Conservation (phyloP, 1,140 invertebrate genomes). For the Drosophila busckii region DNA sequence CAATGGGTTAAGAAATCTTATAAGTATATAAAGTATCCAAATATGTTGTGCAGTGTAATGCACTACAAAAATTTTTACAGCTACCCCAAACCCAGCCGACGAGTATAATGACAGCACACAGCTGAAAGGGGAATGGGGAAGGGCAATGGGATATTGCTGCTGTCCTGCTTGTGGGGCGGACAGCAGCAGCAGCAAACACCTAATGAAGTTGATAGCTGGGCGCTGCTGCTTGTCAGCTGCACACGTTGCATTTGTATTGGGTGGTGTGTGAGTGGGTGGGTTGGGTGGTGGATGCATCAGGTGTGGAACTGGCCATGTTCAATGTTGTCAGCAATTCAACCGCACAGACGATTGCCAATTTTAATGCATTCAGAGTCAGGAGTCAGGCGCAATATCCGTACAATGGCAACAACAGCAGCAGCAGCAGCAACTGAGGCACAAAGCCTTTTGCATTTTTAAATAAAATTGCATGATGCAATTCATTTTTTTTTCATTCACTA, state of each 20-base stretch:
- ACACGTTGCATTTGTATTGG: not conserved
- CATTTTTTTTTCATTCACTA: conserved; percentile 8
- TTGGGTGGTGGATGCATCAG: conserved; percentile 14
- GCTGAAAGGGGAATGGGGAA: not conserved
- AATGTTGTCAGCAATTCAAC: conserved; percentile 37
- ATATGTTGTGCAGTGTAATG: no score
- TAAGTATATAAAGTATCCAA: no score
- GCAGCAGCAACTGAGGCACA: conserved; percentile 8
- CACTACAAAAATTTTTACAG: no score
- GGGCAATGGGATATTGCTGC: conserved; percentile 9
- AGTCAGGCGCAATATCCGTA: conserved; percentile 18
- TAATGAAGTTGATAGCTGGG: conserved; percentile 38
- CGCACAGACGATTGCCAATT: conserved; percentile 40
- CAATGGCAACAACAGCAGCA: conserved; percentile 1
- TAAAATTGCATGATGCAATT: conserved; percentile 20
- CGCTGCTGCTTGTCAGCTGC: conserved; percentile 11
- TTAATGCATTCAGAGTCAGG: conserved; percentile 31
- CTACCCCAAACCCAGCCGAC: no score
- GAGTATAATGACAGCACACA: no score
- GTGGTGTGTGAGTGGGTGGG: not conserved
- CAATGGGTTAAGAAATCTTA: no score
- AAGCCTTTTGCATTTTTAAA: conserved; percentile 44
- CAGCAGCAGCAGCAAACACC: conserved; percentile 8
- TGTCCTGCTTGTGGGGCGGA: conserved; percentile 11
- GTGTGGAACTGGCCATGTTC: conserved; percentile 33